phyloP scores from a whole-genome alignment of 2,113 vertebrate genomes.

The Ceuthmochares aereus region DNA sequence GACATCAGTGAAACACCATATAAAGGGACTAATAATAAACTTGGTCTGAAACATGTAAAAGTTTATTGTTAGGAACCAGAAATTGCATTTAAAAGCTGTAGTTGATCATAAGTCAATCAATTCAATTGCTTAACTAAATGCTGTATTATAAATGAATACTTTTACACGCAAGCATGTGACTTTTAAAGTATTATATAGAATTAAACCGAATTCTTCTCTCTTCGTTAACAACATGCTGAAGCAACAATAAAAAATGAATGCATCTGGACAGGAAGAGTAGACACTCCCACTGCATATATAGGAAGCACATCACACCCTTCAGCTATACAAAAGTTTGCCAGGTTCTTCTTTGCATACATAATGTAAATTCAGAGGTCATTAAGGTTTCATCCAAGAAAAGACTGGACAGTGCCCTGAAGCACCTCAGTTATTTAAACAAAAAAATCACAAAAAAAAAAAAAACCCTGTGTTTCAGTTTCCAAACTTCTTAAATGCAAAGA shows the following conservation, averaged over 20 bases:
- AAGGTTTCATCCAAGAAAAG: not conserved
- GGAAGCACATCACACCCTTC: not conserved
- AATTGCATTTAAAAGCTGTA: not conserved
- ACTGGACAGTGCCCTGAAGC: not conserved
- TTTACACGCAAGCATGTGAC: not conserved
- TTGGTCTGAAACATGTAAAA: not conserved
- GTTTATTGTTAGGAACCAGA: not conserved
- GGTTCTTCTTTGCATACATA: not conserved
- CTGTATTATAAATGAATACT: not conserved
- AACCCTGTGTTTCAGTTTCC: not conserved
- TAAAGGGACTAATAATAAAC: not conserved
- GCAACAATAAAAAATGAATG: not conserved
- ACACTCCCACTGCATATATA: not conserved
- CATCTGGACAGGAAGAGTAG: not conserved
- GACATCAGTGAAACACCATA: not conserved
- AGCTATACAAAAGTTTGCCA: not conserved
- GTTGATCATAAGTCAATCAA: not conserved
- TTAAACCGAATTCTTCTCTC: not conserved
- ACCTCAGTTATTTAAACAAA: not conserved
- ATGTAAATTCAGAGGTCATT: not conserved
- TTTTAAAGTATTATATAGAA: not conserved
- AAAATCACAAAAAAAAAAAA: not conserved
- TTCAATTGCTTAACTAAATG: not conserved
- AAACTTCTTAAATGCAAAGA: not conserved
- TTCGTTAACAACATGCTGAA: not conserved